Conservation (phyloP, 2,888 invertebrate species). For the Palloptera scutellata region DNA sequence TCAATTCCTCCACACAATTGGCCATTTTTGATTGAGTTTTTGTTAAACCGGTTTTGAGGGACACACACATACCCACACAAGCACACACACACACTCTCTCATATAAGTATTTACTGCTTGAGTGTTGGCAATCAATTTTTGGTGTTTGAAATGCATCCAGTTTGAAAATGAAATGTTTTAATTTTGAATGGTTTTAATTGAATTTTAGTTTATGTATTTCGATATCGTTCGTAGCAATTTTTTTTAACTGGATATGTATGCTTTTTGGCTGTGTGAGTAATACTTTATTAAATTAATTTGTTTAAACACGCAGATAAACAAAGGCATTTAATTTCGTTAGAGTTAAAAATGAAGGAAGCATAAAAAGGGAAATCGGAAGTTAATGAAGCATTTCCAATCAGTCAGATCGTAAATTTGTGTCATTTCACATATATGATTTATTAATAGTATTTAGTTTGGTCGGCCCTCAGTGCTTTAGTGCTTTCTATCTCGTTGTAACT, state of each 20-base stretch:
- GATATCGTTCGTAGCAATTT: background rate
- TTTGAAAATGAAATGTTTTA: constrained; percentile 23
- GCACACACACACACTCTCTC: constrained; percentile 30
- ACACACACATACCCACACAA: constrained; percentile 29
- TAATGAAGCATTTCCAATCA: too few species aligned
- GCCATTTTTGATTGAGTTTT: constrained; percentile 32
- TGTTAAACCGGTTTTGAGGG: constrained; percentile 29
- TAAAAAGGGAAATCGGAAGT: too few species aligned
- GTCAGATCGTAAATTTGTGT: too few species aligned
- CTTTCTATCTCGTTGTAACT: too few species aligned
- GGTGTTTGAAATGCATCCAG: constrained; percentile 2
- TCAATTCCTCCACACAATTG: constrained; percentile 42
- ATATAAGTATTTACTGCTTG: constrained; percentile 1
- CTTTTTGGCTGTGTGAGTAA: constrained; percentile 7
- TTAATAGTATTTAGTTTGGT: too few species aligned
- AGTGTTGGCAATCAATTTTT: constrained; percentile 21
- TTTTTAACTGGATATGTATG: constrained; percentile 2
- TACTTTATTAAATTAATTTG: constrained; percentile 2
- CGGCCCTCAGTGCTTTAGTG: too few species aligned
- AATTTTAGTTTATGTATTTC: constrained; percentile 8
- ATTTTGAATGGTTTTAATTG: constrained; percentile 26
- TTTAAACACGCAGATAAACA: background rate
- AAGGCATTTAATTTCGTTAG: constrained; percentile 8
- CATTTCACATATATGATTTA: too few species aligned
- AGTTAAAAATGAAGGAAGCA: too few species aligned